Evolutionary conservation across 2,113 vertebrate genomes (phyloP), one percentile per base, ranked within the genome.

Genomic region (Poeciliopsis prolifica): DNA sequence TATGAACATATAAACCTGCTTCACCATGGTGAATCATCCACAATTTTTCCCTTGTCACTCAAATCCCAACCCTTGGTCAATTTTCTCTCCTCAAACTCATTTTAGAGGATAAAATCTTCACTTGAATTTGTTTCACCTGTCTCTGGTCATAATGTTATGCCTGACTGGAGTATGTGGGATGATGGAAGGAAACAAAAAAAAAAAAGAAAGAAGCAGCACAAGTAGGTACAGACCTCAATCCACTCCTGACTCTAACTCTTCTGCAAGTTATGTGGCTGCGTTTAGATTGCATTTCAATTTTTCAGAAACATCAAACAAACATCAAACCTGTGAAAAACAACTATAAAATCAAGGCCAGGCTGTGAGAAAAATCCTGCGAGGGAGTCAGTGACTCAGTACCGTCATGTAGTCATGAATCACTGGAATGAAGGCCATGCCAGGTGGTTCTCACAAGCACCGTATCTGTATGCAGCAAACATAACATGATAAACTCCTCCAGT

Each of bases 391-490:
- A 92, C 84, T 91, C 87, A 90, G 81, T 71, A 15, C 30, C 78
- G 42, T 70, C 83, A 71, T 80, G 90, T 54, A 77, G 81, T 70
- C 63, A 75, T 94, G 86, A 92, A 83, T 94, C 88, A 92, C 79
- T 51, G 3, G 3, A 79, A 67, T 48, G 83, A 90, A 77, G 75
- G 74, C 72, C 65, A 69, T 44, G 68, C 65, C 80, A 86, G 83
- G 81, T 74, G 68, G 81, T 73, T 83, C 74, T 79, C 64, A 31
- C 15, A 62, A 65, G 33, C 72, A 51, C 77, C 19, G 11, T 77
- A 87, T 86, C 80, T 75, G 68, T 83, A 86, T 87, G 74, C 80
- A 82, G 83, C 74, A 68, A 79, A 80, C 64, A 71, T 31, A 61
- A 30, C 31, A 48, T 8, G 29, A 62, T 70, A 75, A 83, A 77